Base-by-base conservation (phyloP, 1,140 invertebrate species). In the Panulirus ornatus region DNA sequence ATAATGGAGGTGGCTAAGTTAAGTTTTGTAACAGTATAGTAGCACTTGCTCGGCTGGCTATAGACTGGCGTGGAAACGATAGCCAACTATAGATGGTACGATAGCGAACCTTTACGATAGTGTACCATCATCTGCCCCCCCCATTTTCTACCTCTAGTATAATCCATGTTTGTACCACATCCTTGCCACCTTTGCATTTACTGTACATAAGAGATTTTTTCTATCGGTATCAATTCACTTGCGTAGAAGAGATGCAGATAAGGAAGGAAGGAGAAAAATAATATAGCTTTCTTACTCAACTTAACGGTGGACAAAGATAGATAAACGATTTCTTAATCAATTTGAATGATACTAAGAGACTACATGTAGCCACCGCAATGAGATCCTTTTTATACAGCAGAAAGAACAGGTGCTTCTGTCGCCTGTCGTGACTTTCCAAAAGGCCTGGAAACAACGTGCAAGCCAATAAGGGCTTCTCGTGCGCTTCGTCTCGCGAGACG, bases 121-220 rank as follows among this genome's bases (percentile, higher is more conserved):
- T 63, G 11, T 22, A 58, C 30, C 40, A 63, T 47, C 40, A 47
- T 38, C 83, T 73, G 40, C 70, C 42, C 78, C 44, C n/a, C 44
- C 75, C 75, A 44, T 71, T 71, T 71, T 84, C 54, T 84, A 84
- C 66, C 66, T 84, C 63, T 51, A 70, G 70, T 63, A 84, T 70
- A 71, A 42, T 51, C 42, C 34, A 75, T 84, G 30, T 84, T 73
- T 84, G 66, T 71, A 73, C 66, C 83, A 84, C 42, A 84, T 34
- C 66, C 83, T 66, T 54, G 44, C 83, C 83, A 84, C 22, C 40
- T 47, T 73, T 84, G 66, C 42, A 84, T 84, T 81, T 66, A 47
- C 66, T 58, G 63, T 84, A 73, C n/a, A 71, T 70, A 71, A 44
- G 14, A 19, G 30, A n/a, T n/a, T 71, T 71, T 70, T 84, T 51